Base-by-base conservation (phyloP, 2,888 invertebrate genomes). In the Micoletzkya japonica region DNA sequence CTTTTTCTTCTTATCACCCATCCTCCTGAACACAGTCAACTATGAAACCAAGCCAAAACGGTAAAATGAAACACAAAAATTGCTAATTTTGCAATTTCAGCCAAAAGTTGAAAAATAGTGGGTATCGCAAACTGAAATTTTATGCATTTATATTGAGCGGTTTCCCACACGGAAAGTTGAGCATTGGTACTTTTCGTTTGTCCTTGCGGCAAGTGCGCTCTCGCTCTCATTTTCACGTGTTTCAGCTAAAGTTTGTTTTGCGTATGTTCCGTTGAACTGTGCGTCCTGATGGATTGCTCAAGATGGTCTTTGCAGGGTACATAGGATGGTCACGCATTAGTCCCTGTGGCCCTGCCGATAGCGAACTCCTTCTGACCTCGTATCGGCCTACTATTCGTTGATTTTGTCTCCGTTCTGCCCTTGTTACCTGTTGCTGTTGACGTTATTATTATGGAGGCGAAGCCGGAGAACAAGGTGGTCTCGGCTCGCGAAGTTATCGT, bases 401-500 rank as follows among this genome's bases (percentile, higher is more conserved):
- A 39, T 68, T 7, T 68, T 57, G 44, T 58, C 34, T 32, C 37
- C 34, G n/a, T 28, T 68, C 24, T 54, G 7, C n/a, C 7, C n/a
- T 49, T 57, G 57, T 58, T 58, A 32, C 24, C 28, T 32, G 56
- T 36, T 44, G 26, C 68, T 68, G 68, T 68, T 68, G 44, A 30
- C 50, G 10, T 7, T 4, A 34, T n/a, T 58, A 54, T 36, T 2
- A 66, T 63, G 63, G 49, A 44, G 37, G 20, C 37, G 1, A 32
- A 52, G 20, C 37, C 36, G 32, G 56, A 68, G 57, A 57, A 68
- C 10, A 14, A 68, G 49, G 28, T 34, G 14, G n/a, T 68, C 32
- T 68, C 68, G 39, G 68, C 57, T 7, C 57, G 68, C 57, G 68
- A 68, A 32, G 68, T 68, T 49, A 57, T 68, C 66, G 54, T n/a